These are phyloP conservation scores for Phylloscopus trochiloides DNA, from an alignment of 2,113 vertebrate genomes.

Conservation along the genomic window DNA sequence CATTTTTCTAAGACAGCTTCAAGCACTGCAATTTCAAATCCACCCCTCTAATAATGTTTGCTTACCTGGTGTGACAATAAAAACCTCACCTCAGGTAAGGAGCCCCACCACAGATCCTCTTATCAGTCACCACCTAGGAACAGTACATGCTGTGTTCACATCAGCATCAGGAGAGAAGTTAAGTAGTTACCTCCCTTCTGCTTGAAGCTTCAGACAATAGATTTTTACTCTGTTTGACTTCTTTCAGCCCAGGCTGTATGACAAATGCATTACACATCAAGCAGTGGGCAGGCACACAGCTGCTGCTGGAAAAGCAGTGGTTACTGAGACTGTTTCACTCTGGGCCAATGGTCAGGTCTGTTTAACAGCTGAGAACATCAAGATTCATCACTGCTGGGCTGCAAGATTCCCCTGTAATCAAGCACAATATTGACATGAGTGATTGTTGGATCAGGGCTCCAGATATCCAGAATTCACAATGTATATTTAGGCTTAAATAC, in stretches of 20 bases:
- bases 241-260: neutral
- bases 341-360: neutral
- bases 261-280: neutral
- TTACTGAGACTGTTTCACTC: neutral
- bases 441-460: neutral
- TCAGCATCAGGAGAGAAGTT: neutral
- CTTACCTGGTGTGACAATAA: neutral
- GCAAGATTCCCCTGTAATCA: neutral
- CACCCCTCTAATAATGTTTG: neutral
- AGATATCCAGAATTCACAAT: neutral
- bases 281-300: neutral
- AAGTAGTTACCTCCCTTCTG: neutral
- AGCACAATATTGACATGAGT: fast-evolving
- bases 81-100: neutral
- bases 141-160: neutral
- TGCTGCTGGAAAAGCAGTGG: neutral
- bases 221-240: neutral
- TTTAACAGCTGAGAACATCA: neutral
- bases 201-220: neutral
- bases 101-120: neutral
- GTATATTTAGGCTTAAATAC: neutral
- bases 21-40: neutral
- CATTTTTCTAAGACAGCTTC: neutral
- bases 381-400: neutral
- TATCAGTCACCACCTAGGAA: neutral